Conservation (phyloP, 2,797 vertebrate genomes). For the Eidolon dupreanum region DNA sequence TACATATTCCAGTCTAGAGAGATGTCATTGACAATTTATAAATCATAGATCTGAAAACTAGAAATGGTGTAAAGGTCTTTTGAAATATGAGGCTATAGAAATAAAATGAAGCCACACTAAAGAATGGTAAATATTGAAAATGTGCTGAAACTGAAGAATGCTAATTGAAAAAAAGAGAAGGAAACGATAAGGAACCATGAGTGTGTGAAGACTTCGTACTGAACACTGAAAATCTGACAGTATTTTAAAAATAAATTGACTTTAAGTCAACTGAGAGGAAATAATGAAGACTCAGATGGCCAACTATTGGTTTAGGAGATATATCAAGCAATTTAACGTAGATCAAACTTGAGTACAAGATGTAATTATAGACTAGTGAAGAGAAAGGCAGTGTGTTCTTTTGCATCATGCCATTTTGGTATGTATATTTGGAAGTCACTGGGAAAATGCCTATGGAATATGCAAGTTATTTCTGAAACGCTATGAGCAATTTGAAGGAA, state of each 20-base stretch:
- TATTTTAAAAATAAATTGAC: background rate
- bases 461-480: background rate
- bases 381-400: background rate
- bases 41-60: background rate
- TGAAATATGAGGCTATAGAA: background rate
- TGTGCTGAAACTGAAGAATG: background rate
- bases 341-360: slow-evolving; percentile 33
- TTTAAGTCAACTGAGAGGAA: slow-evolving; percentile 37
- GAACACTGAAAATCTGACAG: background rate
- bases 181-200: fast-evolving
- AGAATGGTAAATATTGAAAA: background rate
- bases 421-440: background rate
- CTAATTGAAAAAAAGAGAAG: background rate
- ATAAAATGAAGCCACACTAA: background rate
- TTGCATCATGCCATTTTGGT: background rate
- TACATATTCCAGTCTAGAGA: background rate
- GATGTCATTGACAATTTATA: background rate
- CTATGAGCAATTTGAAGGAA: background rate
- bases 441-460: background rate
- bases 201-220: background rate
- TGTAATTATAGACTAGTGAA: slow-evolving; percentile 52
- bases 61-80: background rate
- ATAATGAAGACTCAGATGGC: slow-evolving; percentile 12
- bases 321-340: slow-evolving; percentile 41
- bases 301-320: slow-evolving; percentile 18